These are phyloP conservation scores for Neogale vison DNA, from an alignment of 2,113 vertebrate genomes.

Conservation along the genomic window DNA sequence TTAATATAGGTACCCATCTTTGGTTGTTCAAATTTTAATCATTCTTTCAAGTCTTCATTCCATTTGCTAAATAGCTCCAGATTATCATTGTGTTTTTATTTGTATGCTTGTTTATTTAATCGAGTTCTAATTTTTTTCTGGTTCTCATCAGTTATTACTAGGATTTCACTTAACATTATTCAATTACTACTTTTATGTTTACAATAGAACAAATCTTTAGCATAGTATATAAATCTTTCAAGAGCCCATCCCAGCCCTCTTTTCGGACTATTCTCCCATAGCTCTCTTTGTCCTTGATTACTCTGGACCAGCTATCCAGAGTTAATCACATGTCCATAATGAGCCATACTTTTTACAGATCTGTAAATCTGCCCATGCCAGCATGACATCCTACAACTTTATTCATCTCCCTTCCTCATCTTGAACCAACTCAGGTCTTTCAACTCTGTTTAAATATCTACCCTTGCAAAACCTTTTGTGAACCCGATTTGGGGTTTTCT, in stretches of 20 bases:
- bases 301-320: neutral
- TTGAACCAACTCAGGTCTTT: neutral
- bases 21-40: neutral
- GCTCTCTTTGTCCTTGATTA: neutral
- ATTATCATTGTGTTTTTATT: neutral
- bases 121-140: neutral
- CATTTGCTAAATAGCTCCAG: neutral
- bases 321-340: neutral
- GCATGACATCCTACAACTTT: neutral
- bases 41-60: neutral
- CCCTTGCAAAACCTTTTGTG: neutral
- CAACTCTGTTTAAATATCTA: neutral
- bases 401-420: neutral
- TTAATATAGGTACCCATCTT: neutral
- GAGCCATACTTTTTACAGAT: neutral
- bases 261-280: neutral
- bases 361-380: neutral
- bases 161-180: neutral
- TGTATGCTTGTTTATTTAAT: neutral
- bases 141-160: neutral
- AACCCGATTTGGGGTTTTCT: neutral
- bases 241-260: neutral
- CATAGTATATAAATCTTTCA: neutral
- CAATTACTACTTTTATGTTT: neutral
- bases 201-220: neutral